Conservation (phyloP, 2,797 vertebrate species). For the Muraenolepis orangiensis region DNA sequence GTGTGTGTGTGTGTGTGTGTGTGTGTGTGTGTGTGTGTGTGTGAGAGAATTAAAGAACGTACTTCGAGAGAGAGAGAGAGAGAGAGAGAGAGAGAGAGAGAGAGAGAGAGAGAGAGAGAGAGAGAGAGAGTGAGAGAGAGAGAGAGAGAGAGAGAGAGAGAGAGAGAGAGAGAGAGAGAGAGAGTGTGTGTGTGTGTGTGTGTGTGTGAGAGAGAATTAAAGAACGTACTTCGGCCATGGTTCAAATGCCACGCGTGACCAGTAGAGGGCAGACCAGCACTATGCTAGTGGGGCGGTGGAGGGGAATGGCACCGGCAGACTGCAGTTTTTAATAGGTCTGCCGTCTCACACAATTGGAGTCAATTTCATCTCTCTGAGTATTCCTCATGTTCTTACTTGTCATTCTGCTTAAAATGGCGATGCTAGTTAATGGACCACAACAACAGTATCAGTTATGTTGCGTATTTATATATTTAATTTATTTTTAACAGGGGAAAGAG, state of each 20-base stretch:
- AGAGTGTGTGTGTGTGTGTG: too few relatives aligned
- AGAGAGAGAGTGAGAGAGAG: neutral
- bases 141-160: neutral
- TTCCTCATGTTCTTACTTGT: neutral
- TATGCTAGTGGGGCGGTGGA: conserved; percentile 60
- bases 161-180: neutral
- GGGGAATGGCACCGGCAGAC: neutral
- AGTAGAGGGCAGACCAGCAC: conserved; percentile 87
- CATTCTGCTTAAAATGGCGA: conserved; percentile 2
- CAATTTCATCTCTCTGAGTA: conserved; percentile 4
- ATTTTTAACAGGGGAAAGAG: neutral
- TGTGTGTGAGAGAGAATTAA: neutral
- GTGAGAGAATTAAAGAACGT: too few relatives aligned
- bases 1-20: too few relatives aligned
- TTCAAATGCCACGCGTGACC: conserved; percentile 40
- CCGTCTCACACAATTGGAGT: neutral
- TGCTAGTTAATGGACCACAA: neutral
- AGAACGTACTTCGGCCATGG: too few relatives aligned
- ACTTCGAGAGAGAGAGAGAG: neutral
- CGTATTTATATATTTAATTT: neutral
- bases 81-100: neutral
- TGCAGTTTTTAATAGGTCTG: conserved; percentile 8
- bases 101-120: neutral
- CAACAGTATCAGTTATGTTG: neutral
- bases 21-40: too few relatives aligned